Percentiles rank a stretch among this genome's conserved stretches.
Evolutionary conservation across 2,113 vertebrate species (phyloP).

Genomic region (Pheucticus melanocephalus): DNA sequence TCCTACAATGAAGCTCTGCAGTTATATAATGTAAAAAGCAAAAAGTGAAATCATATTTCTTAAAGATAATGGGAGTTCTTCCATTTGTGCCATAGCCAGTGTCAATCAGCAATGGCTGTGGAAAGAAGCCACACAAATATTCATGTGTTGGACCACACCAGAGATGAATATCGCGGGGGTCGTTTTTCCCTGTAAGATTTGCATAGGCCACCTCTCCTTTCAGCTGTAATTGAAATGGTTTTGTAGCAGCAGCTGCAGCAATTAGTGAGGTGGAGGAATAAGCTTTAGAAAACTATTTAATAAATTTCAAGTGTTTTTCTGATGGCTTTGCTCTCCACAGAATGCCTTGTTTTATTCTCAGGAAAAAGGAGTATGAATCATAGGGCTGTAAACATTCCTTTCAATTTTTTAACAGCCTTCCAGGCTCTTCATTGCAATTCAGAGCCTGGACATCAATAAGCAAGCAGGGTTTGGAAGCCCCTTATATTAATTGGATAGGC

Average conservation of each 20-base stretch:
- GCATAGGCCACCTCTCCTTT: neutral
- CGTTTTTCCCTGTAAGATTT: neutral
- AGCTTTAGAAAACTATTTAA: constrained; percentile 32
- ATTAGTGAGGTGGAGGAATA: constrained; percentile 27
- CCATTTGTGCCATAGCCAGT: neutral
- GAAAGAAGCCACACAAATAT: neutral
- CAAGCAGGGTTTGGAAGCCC: neutral
- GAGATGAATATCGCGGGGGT: neutral
- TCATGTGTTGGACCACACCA: neutral
- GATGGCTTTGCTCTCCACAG: constrained; percentile 9
- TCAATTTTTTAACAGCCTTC: neutral
- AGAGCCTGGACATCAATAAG: neutral
- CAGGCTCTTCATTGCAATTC: neutral
- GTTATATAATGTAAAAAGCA: neutral
- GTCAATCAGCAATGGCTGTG: neutral
- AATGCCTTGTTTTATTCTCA: constrained; percentile 23
- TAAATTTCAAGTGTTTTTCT: constrained; percentile 47
- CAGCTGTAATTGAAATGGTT: neutral
- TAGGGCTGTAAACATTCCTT: neutral
- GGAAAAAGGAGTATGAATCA: constrained; percentile 23
- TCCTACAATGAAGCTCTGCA: neutral
- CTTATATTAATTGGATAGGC: neutral
- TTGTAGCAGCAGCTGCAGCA: constrained; percentile 22
- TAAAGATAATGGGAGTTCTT: neutral
- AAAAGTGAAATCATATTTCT: neutral